phyloP scores from a whole-genome alignment of 92 coral and sea anemone genomes.

The Desmophyllum pertusum region DNA sequence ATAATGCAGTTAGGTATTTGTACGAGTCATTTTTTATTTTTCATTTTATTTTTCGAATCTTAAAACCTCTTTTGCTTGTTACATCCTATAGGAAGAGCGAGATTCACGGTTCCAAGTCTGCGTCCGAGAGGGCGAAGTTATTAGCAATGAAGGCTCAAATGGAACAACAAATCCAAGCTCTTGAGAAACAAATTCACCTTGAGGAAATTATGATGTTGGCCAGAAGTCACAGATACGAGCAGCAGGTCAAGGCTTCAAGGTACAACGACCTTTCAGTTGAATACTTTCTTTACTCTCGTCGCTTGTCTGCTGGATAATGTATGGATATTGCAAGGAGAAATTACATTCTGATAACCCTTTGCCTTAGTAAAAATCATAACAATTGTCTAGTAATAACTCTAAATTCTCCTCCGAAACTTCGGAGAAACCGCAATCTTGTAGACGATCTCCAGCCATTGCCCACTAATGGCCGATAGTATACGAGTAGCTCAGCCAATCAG shows the following conservation, averaged over 20 bases:
- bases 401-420: too few species aligned
- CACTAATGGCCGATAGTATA: too few species aligned
- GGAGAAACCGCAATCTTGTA: too few species aligned
- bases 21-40: too few species aligned
- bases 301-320: neutral
- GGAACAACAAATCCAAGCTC: conserved; percentile 14
- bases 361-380: too few species aligned
- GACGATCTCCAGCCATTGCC: too few species aligned
- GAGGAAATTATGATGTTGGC: neutral
- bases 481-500: too few species aligned
- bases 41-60: too few species aligned
- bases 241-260: neutral
- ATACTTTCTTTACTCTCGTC: neutral
- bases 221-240: neutral
- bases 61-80: too few species aligned
- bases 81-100: neutral
- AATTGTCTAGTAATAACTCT: too few species aligned
- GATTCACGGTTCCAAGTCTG: neutral
- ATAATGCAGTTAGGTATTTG: too few species aligned
- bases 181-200: neutral
- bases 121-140: conserved; percentile 1
- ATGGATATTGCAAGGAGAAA: neutral
- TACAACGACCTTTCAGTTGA: neutral
- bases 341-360: too few species aligned
- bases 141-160: neutral